Conservation (phyloP, 2,888 invertebrate species). For the Papilio elwesi region DNA sequence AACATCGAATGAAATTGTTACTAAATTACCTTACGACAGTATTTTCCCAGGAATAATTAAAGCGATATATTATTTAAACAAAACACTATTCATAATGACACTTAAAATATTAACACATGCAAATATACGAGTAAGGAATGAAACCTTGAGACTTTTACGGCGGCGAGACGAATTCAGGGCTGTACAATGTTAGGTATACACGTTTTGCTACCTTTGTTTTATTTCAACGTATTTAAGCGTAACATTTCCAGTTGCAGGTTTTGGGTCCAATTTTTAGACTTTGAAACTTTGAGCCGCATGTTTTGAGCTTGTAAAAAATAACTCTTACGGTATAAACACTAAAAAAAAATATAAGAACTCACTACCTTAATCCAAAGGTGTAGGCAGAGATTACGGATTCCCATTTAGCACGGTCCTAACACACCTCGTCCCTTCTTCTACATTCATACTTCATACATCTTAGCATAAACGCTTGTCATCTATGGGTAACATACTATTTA, state of each 20-base stretch:
- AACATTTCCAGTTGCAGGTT: slow-evolving; percentile 6
- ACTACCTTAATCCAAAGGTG: too few species aligned
- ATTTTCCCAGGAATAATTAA: slow-evolving; percentile 21
- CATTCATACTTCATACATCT: too few species aligned
- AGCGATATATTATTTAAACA: slow-evolving; percentile 27
- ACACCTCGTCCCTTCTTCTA: too few species aligned
- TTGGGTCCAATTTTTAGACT: slow-evolving; percentile 1
- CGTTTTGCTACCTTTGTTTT: slow-evolving; percentile 10
- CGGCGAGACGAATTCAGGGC: slow-evolving; percentile 32
- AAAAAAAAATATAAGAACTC: not conserved
- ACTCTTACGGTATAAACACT: not conserved
- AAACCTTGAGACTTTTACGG: slow-evolving; percentile 37
- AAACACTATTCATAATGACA: slow-evolving; percentile 29
- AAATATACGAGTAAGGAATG: slow-evolving; percentile 33
- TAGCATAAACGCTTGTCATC: too few species aligned
- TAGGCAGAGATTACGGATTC: too few species aligned
- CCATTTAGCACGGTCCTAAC: too few species aligned
- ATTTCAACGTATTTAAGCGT: slow-evolving; percentile 6
- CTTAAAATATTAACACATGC: slow-evolving; percentile 38
- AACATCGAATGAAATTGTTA: not conserved
- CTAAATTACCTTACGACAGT: not conserved
- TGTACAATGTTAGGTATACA: slow-evolving; percentile 20
- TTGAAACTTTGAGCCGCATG: not conserved
- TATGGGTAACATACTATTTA: too few species aligned
- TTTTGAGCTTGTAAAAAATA: not conserved